These are phyloP conservation scores for Pseudoips prasinana DNA, from an alignment of 2,888 invertebrate genomes.

Conservation along the genomic window DNA sequence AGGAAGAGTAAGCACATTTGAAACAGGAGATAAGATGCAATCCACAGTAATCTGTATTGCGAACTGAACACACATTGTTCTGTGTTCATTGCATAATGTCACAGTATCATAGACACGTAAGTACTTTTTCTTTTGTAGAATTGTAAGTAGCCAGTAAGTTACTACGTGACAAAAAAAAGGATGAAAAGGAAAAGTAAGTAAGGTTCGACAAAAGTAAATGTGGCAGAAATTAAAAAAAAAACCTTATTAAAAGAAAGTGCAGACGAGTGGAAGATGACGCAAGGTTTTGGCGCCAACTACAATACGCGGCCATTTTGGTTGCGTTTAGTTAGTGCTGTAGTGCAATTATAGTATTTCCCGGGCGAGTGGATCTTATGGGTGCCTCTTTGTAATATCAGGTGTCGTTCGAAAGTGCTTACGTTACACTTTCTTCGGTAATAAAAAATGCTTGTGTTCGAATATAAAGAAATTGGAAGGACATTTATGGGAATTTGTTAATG, in stretches of 20 bases:
- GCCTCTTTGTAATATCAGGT: conserved; percentile 16
- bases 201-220: conserved; percentile 19
- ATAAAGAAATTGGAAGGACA: too few species aligned
- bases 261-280: conserved; percentile 28
- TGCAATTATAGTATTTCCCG: conserved; percentile 23
- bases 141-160: too few species aligned
- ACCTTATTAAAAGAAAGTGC: conserved; percentile 5
- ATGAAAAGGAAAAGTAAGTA: conserved; percentile 21
- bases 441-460: too few species aligned
- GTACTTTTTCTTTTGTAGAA: too few species aligned
- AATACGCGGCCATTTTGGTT: conserved; percentile 23
- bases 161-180: too few species aligned
- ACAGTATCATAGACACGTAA: too few species aligned
- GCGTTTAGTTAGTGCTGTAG: conserved; percentile 25
- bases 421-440: conserved; percentile 31
- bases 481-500: too few species aligned
- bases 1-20: too few species aligned
- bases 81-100: too few species aligned
- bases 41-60: too few species aligned
- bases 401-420: conserved; percentile 18
- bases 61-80: too few species aligned
- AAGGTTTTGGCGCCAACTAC: conserved; percentile 35
- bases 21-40: too few species aligned
- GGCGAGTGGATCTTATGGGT: conserved; percentile 16
- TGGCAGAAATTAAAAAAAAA: conserved; percentile 24